Percentiles rank a stretch among this genome's conserved stretches.
phyloP scores from a whole-genome alignment of 2,113 vertebrate genomes.

The Dipodomys spectabilis region DNA sequence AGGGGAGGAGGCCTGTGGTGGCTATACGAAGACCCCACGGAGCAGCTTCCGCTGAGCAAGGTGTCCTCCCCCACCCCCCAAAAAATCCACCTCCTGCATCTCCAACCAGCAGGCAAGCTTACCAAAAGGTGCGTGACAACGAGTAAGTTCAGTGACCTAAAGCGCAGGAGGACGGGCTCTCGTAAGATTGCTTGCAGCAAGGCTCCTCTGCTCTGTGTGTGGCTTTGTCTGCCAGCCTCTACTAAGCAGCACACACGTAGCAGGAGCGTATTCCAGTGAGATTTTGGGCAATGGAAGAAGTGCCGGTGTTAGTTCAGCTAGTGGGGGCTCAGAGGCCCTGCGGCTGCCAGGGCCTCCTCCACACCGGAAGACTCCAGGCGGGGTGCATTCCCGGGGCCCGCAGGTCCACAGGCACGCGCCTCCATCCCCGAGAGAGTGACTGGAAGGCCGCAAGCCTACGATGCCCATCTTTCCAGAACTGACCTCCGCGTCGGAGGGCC shows the following conservation, averaged over 20 bases:
- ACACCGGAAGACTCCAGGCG: neutral
- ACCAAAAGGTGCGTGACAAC: too few species aligned
- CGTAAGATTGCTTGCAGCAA: too few species aligned
- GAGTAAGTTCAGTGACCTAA: too few species aligned
- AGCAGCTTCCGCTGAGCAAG: neutral
- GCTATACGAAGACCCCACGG: neutral
- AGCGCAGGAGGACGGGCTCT: too few species aligned
- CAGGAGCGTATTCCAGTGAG: neutral
- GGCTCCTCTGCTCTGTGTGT: too few species aligned
- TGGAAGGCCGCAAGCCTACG: conserved; percentile 2
- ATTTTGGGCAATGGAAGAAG: conserved; percentile 18
- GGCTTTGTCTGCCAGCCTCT: neutral
- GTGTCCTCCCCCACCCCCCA: too few species aligned
- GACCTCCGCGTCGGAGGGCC: conserved; percentile 24
- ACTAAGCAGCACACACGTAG: neutral
- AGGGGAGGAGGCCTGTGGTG: neutral
- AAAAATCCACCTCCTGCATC: too few species aligned
- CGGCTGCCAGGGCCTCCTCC: neutral
- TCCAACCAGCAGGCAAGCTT: too few species aligned
- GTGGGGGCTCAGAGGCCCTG: neutral
- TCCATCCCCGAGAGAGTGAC: neutral
- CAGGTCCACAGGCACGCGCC: neutral
- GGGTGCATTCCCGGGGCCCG: neutral
- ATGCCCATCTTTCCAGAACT: conserved; percentile 24
- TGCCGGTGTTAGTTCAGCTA: neutral